Base-by-base conservation (phyloP, 2,888 invertebrate genomes). In the Heliconius cydno region DNA sequence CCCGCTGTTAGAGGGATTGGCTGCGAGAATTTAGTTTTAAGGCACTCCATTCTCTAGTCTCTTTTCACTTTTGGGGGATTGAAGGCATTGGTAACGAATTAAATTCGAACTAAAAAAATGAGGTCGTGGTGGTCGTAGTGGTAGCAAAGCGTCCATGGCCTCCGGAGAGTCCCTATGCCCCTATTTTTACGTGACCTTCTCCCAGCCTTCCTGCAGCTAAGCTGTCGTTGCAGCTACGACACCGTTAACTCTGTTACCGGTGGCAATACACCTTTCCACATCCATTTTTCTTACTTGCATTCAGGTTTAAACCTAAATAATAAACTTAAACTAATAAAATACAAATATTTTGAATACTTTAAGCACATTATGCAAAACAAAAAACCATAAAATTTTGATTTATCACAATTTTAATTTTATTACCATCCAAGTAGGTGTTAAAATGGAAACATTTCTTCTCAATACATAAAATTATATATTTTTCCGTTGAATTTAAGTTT, bases 381-480 rank as follows among this genome's bases (percentile, higher is more conserved):
- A 28, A 70, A 70, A 41, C 25, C 25, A 19, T 46, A 41, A 70
- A 19, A 46, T 15, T n/a, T 25, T 46, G 25, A 70, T 70, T 46
- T 70, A 70, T 70, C 1, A 28, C 41, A 15, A 70, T 46, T 46
- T 41, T 41, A 70, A 70, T 70, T 70, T 70, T 70, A 70, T 46
- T 7, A 46, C 15, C 41, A 46, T 7, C 15, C 0, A 70, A 70
- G 41, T 70, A 46, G 41, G 70, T 46, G 70, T 70, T 70, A 46
- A 34, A 9, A 30, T n/a, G 34, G 57, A 25, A 25, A 73, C 60
- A 25, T 12, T 34, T 60, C 60, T 34, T 60, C 60, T 60, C 57
- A 73, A 73, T 73, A 73, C 60, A 73, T 60, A 60, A 34, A 73
- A 28, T 30, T 60, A 73, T 38, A 22, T 41, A 41, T n/a, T 34